phyloP scores from a whole-genome alignment of 2,888 invertebrate species.

The Ormia ochracea region DNA sequence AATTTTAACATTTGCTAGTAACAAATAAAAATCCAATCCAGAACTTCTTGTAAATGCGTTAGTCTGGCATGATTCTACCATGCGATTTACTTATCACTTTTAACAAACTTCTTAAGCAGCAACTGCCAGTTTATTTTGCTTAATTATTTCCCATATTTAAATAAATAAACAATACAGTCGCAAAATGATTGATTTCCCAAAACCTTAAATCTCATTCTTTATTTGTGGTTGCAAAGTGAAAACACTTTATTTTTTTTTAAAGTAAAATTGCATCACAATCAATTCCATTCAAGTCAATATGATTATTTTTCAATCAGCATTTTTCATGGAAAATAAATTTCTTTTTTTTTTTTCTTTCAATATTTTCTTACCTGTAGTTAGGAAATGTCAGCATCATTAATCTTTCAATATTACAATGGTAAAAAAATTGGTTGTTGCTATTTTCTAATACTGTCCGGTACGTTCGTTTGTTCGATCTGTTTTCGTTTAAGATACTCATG shows the following conservation, averaged over 20 bases:
- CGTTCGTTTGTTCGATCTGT: neutral
- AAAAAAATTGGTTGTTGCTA: neutral
- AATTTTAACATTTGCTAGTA: too few species aligned
- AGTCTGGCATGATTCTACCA: too few species aligned
- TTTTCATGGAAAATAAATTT: neutral
- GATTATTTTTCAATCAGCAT: slow-evolving; percentile 34
- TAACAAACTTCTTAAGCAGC: too few species aligned
- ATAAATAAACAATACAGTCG: neutral
- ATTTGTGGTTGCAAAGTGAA: neutral
- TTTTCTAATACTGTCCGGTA: slow-evolving; percentile 8
- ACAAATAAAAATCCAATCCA: too few species aligned
- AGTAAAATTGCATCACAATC: neutral
- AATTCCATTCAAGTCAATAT: slow-evolving; percentile 17
- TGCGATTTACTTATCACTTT: too few species aligned
- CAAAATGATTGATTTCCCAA: neutral
- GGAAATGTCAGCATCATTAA: slow-evolving; percentile 46
- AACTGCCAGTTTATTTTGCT: too few species aligned
- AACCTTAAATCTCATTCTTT: neutral
- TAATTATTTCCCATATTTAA: too few species aligned
- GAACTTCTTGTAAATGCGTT: too few species aligned
- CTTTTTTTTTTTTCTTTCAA: neutral
- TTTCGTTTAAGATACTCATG: neutral
- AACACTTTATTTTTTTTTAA: neutral
- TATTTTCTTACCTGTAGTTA: slow-evolving; percentile 18
- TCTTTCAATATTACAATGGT: slow-evolving; percentile 35